Percentiles rank a stretch among this genome's conserved stretches.
Conservation (phyloP, 2,797 vertebrate genomes). For the Zenarchopterus dispar region DNA sequence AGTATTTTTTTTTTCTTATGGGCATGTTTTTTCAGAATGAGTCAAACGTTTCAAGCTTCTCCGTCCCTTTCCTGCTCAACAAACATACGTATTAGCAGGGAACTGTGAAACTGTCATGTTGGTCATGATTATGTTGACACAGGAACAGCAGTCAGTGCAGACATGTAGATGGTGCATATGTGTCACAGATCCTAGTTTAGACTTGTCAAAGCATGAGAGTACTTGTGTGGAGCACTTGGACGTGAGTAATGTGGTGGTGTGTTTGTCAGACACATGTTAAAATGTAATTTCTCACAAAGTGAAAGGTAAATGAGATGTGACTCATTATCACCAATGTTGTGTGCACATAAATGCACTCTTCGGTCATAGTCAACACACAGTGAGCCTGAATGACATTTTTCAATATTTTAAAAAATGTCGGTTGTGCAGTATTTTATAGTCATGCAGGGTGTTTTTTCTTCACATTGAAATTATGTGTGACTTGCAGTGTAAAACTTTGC, state of each 20-base stretch:
- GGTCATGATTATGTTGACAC: slow-evolving; percentile 12
- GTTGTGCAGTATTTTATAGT: slow-evolving; percentile 19
- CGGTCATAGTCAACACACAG: slow-evolving; percentile 15
- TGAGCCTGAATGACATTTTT: slow-evolving; percentile 14
- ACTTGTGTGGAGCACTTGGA: slow-evolving; percentile 10
- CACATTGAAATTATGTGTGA: slow-evolving; percentile 23
- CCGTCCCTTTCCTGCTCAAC: slow-evolving; percentile 35
- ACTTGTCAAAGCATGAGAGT: slow-evolving; percentile 1
- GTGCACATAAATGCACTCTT: slow-evolving; percentile 32
- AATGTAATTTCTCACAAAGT: slow-evolving; percentile 12
- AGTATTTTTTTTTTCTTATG: neutral
- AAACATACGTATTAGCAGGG: slow-evolving; percentile 27
- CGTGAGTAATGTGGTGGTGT: slow-evolving; percentile 31
- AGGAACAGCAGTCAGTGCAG: slow-evolving; percentile 11
- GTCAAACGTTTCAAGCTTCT: slow-evolving; percentile 48
- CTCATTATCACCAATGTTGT: slow-evolving; percentile 12
- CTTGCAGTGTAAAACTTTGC: slow-evolving; percentile 9
- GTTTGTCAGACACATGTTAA: slow-evolving; percentile 10
- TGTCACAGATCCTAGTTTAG: slow-evolving; percentile 15
- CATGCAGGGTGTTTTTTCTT: slow-evolving; percentile 24
- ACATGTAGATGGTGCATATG: slow-evolving; percentile 24
- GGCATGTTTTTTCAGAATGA: slow-evolving; percentile 20
- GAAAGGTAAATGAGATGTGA: slow-evolving; percentile 10
- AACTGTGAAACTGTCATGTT: slow-evolving; percentile 18
- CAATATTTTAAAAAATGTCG: slow-evolving; percentile 15